These are phyloP conservation scores for Dolichopus griseipennis DNA, from an alignment of 2,888 invertebrate genomes.

Conservation along the genomic window DNA sequence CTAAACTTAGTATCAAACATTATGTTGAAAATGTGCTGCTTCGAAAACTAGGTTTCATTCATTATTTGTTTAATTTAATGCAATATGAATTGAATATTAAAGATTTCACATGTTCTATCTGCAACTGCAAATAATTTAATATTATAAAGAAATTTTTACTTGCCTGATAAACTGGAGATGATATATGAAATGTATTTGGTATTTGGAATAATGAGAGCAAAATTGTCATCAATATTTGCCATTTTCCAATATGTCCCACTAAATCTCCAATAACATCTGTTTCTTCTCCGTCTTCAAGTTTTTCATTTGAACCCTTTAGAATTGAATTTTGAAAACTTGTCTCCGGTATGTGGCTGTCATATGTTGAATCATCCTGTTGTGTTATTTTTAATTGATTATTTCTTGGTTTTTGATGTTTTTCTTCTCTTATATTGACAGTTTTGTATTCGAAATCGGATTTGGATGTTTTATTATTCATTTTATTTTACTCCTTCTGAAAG, in stretches of 20 bases:
- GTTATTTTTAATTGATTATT: neutral
- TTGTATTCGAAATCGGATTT: neutral
- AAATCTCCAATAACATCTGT: slow-evolving; percentile 57
- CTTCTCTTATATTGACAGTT: neutral
- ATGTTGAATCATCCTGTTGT: neutral
- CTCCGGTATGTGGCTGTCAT: no score
- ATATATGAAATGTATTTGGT: slow-evolving; percentile 74
- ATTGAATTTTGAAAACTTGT: neutral
- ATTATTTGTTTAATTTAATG: no score
- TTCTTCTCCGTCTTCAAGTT: slow-evolving; percentile 41
- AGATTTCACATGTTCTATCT: no score
- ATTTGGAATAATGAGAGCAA: slow-evolving; percentile 66
- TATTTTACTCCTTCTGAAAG: no score
- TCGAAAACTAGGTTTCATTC: no score
- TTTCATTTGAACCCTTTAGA: neutral
- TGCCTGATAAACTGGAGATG: slow-evolving; percentile 64
- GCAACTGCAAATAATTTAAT: no score
- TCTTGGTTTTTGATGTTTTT: neutral
- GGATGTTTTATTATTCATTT: neutral
- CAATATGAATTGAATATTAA: no score
- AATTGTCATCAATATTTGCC: slow-evolving; percentile 68
- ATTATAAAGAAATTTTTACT: slow-evolving; percentile 34
- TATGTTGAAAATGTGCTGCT: no score
- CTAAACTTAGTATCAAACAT: no score
- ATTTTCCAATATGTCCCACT: slow-evolving; percentile 66